phyloP scores from a whole-genome alignment of 2,113 vertebrate genomes.

The Halcyon senegalensis region DNA sequence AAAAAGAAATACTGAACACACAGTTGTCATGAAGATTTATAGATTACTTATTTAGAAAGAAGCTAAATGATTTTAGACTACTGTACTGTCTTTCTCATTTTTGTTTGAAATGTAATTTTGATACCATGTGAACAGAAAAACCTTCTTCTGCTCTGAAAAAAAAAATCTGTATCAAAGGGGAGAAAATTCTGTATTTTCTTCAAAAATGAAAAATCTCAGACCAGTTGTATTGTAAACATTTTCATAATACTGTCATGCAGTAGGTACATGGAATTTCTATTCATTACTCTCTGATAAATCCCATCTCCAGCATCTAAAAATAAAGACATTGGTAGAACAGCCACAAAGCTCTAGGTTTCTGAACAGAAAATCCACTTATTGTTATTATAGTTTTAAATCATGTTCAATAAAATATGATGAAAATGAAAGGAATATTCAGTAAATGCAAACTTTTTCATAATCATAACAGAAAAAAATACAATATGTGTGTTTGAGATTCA shows the following conservation, averaged over 20 bases:
- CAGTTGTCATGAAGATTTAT: conserved; percentile 46
- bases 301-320: conserved; percentile 22
- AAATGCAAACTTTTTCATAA: neutral
- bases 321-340: neutral
- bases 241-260: neutral
- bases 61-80: conserved; percentile 11
- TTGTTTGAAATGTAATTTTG: conserved; percentile 33
- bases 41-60: conserved; percentile 42
- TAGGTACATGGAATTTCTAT: conserved; percentile 37
- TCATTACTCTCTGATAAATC: conserved; percentile 4
- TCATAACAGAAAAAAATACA: neutral
- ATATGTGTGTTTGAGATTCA: neutral
- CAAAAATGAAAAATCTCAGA: conserved; percentile 15
- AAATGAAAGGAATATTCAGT: neutral
- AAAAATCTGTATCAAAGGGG: neutral
- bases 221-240: conserved; percentile 40
- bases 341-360: neutral
- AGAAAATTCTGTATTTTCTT: conserved; percentile 11
- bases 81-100: neutral
- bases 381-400: neutral
- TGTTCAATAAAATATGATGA: neutral
- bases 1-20: conserved; percentile 16
- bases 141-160: neutral
- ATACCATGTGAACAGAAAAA: neutral
- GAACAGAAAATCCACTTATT: conserved; percentile 1